Conservation (phyloP, 2,888 invertebrate species). For the Nemapogon koenigi region DNA sequence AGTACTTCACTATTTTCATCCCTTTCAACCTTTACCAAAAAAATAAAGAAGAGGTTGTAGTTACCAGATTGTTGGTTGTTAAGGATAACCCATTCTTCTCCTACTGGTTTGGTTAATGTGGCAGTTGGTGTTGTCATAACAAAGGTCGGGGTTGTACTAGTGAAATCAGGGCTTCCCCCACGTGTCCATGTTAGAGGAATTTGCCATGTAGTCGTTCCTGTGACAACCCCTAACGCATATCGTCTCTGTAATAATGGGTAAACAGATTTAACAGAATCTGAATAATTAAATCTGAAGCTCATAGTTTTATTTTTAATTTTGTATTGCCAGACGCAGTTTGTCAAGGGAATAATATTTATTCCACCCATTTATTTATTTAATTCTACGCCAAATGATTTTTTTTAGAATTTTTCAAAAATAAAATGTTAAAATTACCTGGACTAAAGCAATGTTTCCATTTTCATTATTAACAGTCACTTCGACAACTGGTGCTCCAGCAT, state of each 20-base stretch:
- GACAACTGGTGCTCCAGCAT: constrained; percentile 66
- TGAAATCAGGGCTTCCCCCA: constrained; percentile 36
- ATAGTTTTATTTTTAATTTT: too few species aligned
- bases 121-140: constrained; percentile 24
- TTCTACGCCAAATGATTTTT: not conserved
- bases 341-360: too few species aligned
- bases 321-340: too few species aligned
- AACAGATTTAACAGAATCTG: too few species aligned
- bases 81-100: constrained; percentile 62
- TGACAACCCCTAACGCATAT: constrained; percentile 30
- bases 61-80: constrained; percentile 56
- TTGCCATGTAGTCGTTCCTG: constrained; percentile 31
- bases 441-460: constrained; percentile 30
- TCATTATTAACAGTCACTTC: constrained; percentile 44
- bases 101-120: constrained; percentile 24
- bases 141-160: constrained; percentile 33
- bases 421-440: constrained; percentile 34
- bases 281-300: too few species aligned
- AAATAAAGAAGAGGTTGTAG: too few species aligned
- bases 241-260: constrained; percentile 41
- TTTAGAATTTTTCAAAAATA: not conserved
- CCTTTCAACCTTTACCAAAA: too few species aligned
- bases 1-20: too few species aligned
- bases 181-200: constrained; percentile 53
- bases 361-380: too few species aligned